phyloP scores from a whole-genome alignment of 1,140 invertebrate species.

The Rhopalosiphum maidis region DNA sequence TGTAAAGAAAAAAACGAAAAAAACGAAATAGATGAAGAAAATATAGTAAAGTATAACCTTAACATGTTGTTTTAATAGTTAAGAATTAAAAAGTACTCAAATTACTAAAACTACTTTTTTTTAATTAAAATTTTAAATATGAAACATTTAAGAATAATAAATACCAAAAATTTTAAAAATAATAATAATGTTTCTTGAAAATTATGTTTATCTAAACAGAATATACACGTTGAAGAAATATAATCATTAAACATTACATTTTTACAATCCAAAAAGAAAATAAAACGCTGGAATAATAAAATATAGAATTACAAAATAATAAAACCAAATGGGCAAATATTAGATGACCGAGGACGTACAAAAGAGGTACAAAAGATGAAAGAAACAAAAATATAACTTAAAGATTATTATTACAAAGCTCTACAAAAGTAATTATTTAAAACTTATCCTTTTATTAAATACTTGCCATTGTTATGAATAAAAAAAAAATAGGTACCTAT shows the following conservation, averaged over 20 bases:
- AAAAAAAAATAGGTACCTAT: too few species aligned
- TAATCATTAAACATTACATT: background rate
- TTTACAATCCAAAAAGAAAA: background rate
- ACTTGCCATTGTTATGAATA: background rate
- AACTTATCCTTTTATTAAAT: background rate
- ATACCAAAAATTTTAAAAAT: background rate
- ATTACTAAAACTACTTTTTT: background rate
- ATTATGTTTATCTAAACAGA: background rate
- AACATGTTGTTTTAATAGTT: background rate
- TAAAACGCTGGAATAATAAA: background rate
- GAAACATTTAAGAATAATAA: background rate
- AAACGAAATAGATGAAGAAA: background rate
- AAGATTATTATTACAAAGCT: background rate
- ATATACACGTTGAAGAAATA: background rate
- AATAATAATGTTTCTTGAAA: background rate
- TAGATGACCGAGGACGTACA: background rate
- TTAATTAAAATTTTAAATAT: background rate
- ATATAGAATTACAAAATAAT: background rate
- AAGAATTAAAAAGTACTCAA: background rate
- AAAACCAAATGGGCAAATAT: background rate
- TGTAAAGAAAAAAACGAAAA: too few species aligned
- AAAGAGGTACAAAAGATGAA: background rate
- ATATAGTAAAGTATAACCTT: background rate
- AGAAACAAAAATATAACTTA: background rate
- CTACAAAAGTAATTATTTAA: background rate